phyloP scores from a whole-genome alignment of 2,797 vertebrate species.

The Helicolenus hilgendorfi region DNA sequence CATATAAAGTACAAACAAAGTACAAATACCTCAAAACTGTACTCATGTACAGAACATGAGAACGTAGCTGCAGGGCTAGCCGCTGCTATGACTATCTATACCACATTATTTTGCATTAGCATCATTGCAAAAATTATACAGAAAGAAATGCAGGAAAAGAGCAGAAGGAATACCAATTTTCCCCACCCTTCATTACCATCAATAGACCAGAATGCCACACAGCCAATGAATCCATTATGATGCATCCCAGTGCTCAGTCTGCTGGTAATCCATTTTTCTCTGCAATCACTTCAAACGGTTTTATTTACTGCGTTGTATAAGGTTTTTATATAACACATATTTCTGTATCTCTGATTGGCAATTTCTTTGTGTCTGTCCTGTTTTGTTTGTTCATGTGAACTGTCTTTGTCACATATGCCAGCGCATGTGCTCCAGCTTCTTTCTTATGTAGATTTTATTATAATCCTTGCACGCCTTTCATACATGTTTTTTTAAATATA shows the following conservation, averaged over 20 bases:
- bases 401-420: neutral
- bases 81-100: neutral
- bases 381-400: neutral
- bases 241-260: neutral
- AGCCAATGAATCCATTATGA: constrained; percentile 1
- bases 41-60: neutral
- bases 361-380: neutral
- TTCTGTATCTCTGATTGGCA: neutral
- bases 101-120: neutral
- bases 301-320: neutral
- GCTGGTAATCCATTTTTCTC: constrained; percentile 16
- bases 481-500: neutral
- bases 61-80: no score
- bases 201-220: neutral
- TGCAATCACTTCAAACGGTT: constrained; percentile 9
- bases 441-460: neutral
- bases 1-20: neutral
- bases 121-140: neutral
- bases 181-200: neutral
- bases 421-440: neutral
- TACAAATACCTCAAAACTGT: neutral
- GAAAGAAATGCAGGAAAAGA: neutral
- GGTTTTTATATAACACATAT: neutral
- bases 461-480: neutral
- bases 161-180: neutral